These are phyloP conservation scores for Sebastolobus alascanus DNA, from an alignment of 2,797 vertebrate species.

Conservation along the genomic window DNA sequence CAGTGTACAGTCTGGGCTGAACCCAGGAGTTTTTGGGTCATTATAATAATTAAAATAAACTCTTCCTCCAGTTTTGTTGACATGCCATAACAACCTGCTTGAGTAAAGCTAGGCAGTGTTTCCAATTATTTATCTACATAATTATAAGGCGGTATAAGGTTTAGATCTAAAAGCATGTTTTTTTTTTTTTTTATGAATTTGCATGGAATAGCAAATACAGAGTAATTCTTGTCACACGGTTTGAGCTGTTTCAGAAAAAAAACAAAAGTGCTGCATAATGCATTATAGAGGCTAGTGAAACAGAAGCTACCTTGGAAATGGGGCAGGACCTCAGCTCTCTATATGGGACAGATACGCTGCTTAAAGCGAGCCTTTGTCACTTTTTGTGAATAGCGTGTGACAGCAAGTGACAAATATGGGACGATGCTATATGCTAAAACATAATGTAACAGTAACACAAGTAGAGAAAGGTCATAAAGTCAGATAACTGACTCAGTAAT, in stretches of 20 bases:
- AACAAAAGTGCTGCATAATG: neutral
- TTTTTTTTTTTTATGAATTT: neutral
- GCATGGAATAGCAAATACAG: neutral
- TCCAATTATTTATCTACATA: neutral
- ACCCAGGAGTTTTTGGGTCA: conserved; percentile 5
- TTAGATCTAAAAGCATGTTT: neutral
- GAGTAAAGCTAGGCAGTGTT: neutral
- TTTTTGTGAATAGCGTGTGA: neutral
- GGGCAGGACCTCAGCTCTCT: neutral
- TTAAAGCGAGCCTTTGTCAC: neutral
- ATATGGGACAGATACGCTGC: neutral
- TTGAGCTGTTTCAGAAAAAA: neutral
- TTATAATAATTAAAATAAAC: conserved; percentile 21
- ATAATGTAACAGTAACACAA: neutral
- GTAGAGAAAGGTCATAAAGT: neutral
- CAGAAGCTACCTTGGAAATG: conserved; percentile 18
- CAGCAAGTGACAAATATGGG: neutral
- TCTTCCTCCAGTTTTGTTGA: neutral
- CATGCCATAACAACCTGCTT: neutral
- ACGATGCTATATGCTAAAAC: neutral
- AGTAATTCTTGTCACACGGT: neutral
- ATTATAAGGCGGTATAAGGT: neutral
- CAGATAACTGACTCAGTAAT: neutral
- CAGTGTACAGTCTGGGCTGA: neutral
- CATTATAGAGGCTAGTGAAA: conserved; percentile 6